phyloP scores from a whole-genome alignment of 30 jellyfish, hydroid and myxozoan species.

The Phacellophora camtschatica region DNA sequence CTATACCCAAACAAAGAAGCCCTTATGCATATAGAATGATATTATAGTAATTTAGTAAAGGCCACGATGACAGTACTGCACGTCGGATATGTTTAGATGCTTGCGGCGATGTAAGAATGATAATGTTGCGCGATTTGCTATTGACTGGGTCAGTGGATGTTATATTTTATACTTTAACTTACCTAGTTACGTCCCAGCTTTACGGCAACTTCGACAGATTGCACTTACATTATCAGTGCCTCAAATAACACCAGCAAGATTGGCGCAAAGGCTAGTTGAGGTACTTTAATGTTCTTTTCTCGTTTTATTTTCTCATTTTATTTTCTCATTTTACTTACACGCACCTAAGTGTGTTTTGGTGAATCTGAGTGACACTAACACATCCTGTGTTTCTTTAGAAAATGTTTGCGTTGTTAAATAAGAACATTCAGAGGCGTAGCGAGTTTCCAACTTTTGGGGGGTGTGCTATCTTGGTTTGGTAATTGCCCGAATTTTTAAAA shows the following conservation, averaged over 20 bases:
- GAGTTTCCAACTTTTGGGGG: no score
- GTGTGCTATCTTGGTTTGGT: no score
- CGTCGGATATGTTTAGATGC: no score
- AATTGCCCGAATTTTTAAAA: no score
- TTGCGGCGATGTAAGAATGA: no score
- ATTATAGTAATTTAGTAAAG: no score
- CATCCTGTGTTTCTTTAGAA: background rate
- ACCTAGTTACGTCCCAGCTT: conserved; percentile 91
- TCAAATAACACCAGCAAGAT: conserved; percentile 67
- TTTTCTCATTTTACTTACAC: background rate
- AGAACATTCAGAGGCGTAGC: background rate
- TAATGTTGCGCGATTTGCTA: no score
- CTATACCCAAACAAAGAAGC: no score
- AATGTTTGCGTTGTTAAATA: background rate
- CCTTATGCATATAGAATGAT: no score
- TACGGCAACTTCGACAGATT: conserved; percentile 83
- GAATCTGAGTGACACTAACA: background rate
- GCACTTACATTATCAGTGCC: conserved; percentile 81
- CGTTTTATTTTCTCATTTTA: background rate
- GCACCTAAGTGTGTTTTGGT: background rate
- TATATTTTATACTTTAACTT: background rate
- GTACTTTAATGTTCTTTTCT: conserved; percentile 17
- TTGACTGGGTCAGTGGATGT: no score
- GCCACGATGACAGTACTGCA: no score
- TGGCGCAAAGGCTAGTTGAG: conserved; percentile 81